Conservation (phyloP, 2,888 invertebrate genomes). For the Microplitis deprimator region DNA sequence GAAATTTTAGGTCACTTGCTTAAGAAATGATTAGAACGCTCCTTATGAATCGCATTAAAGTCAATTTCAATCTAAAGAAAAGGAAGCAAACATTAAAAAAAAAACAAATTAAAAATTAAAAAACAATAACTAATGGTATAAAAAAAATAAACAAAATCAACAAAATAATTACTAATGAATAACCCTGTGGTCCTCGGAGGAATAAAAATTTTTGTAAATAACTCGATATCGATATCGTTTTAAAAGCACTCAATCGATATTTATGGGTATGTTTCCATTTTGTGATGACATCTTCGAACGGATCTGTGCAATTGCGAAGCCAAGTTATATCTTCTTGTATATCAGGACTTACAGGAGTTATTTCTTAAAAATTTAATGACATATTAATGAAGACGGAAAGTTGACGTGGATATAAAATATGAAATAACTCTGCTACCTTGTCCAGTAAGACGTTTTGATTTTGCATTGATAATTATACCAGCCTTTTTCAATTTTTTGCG, state of each 20-base stretch:
- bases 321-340: neutral
- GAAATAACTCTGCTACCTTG: neutral
- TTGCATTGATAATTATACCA: conserved; percentile 1
- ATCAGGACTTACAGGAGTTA: neutral
- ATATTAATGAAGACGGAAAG: neutral
- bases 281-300: neutral
- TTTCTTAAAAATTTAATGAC: conserved; percentile 6
- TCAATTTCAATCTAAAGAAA: conserved; percentile 16
- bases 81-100: neutral
- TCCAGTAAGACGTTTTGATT: neutral
- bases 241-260: neutral
- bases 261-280: conserved; percentile 10
- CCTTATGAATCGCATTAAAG: neutral
- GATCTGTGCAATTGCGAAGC: neutral
- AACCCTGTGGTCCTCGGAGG: conserved; percentile 11
- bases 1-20: conserved; percentile 2
- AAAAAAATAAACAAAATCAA: neutral
- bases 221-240: conserved; percentile 3
- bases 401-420: neutral
- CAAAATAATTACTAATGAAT: neutral
- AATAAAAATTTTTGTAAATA: conserved; percentile 9
- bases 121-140: neutral
- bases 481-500: conserved; percentile 1
- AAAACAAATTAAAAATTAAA: neutral
- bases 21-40: conserved; percentile 2